Conservation (phyloP, 2,888 invertebrate genomes). For the Orchesellides sinensis region DNA sequence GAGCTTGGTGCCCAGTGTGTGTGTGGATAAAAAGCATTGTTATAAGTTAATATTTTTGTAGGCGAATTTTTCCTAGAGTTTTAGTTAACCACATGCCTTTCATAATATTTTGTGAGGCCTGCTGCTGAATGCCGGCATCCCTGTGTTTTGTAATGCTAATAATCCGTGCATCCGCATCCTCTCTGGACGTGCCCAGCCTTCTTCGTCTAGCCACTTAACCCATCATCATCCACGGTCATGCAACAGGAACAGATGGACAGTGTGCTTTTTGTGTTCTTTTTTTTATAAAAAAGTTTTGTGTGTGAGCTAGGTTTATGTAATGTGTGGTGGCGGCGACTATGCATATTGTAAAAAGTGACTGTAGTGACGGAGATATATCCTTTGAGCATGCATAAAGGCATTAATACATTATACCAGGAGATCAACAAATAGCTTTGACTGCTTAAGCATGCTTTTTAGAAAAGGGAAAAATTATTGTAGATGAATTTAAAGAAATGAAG, state of each 20-base stretch:
- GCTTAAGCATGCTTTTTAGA: too few relatives aligned
- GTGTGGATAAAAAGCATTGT: too few relatives aligned
- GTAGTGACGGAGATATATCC: too few relatives aligned
- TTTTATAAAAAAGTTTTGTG: too few relatives aligned
- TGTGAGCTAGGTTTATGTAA: too few relatives aligned
- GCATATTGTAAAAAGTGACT: not conserved
- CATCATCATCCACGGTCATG: conserved; percentile 50
- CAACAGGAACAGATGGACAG: conserved; percentile 62
- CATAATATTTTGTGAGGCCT: conserved; percentile 65
- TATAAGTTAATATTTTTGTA: conserved; percentile 34
- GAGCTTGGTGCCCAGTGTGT: too few relatives aligned
- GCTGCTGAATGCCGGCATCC: conserved; percentile 65
- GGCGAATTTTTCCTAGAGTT: conserved; percentile 62
- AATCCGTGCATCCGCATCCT: conserved; percentile 63
- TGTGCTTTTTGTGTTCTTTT: conserved; percentile 18
- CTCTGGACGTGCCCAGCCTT: conserved; percentile 64
- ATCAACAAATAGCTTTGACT: too few relatives aligned
- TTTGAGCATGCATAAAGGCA: too few relatives aligned
- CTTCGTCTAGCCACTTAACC: conserved; percentile 65
- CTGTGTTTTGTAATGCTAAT: conserved; percentile 62
- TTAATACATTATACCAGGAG: too few relatives aligned
- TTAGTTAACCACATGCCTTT: conserved; percentile 65
- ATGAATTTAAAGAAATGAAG: not conserved
- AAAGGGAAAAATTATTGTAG: not conserved
- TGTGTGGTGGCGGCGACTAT: conserved; percentile 7